These are phyloP conservation scores for Drosophila kurseongensis DNA, from an alignment of 1,140 invertebrate species.

Conservation along the genomic window DNA sequence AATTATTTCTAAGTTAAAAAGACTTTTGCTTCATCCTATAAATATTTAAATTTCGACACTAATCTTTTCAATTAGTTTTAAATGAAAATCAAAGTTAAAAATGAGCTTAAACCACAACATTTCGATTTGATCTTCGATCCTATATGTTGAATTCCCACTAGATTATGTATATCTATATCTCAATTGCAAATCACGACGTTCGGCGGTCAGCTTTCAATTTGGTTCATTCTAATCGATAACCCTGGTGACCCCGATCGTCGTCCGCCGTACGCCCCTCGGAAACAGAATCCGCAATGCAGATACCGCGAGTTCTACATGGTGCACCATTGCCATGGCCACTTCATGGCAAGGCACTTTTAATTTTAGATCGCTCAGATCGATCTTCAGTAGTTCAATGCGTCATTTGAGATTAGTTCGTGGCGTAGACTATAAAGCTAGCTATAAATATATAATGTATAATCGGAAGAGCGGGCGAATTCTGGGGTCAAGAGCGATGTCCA, in stretches of 20 bases:
- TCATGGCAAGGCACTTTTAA: constrained; percentile 9
- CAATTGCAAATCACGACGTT: no score
- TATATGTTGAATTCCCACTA: constrained; percentile 4
- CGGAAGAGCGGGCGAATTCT: constrained; percentile 12
- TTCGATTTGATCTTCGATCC: constrained; percentile 7
- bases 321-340: constrained; percentile 32
- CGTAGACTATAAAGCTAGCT: background rate
- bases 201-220: no score
- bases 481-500: constrained; percentile 21
- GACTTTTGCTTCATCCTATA: no score
- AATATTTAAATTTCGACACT: no score
- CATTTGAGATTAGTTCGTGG: constrained; percentile 35
- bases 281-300: constrained; percentile 31
- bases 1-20: no score
- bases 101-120: background rate
- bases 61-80: background rate
- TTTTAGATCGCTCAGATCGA: constrained; percentile 10
- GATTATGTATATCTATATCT: constrained; percentile 3
- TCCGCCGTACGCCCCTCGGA: constrained; percentile 28
- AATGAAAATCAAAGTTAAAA: background rate
- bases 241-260: constrained; percentile 17
- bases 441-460: constrained; percentile 3
- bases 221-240: constrained; percentile 12
- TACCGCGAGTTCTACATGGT: constrained; percentile 10
- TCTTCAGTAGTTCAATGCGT: constrained; percentile 37